Base-by-base conservation (phyloP, 2,797 vertebrate species). In the Melanotaenia maccullochi region DNA sequence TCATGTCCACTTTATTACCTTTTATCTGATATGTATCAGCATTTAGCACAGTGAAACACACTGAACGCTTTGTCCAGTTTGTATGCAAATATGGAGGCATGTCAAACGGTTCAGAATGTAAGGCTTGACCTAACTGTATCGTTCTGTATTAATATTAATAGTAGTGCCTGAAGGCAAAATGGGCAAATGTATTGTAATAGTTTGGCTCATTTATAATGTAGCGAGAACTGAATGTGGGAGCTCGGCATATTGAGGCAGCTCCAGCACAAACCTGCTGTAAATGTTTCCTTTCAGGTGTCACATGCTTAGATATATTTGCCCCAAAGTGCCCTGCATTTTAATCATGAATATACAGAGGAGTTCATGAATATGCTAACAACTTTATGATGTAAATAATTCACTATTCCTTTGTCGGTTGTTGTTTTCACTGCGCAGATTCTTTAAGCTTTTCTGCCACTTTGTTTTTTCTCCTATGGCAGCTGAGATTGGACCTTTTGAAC, bases 301-400 rank as follows among this genome's bases (percentile, higher is more conserved):
- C 54, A 1, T 51, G 40, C 22, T 25, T 55, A 30, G 42, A 55
- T 36, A 13, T 35, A 33, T 63, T 30, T 40, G 14, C 35, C 40
- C 20, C 42, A 14, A 28, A n/a, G 32, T 49, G 70, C 22, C 56
- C 65, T 78, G 51, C 54, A 24, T 40, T 78, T 71, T 54, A 69
- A 32, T 64, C 58, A 69, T 79, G 38, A 87, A 77, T 85, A 85
- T 83, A 73, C 62, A 76, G 25, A 71, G 42, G 7, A 52, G 65
- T 51, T 69, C 69, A 77, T 91, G 61, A 88, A 91, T 84, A 78
- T 81, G 62, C 83, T n/a, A 81, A 58, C 51, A 73, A 74, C 60
- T 60, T 71, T 40, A 65, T 64, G 38, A 65, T 74, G 64, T 87
- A 76, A 90, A 85, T 90, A 79, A 86, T 89, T 87, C 4, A 89